Conservation (phyloP, 1,140 invertebrate species). For the Campoletis sonorensis region DNA sequence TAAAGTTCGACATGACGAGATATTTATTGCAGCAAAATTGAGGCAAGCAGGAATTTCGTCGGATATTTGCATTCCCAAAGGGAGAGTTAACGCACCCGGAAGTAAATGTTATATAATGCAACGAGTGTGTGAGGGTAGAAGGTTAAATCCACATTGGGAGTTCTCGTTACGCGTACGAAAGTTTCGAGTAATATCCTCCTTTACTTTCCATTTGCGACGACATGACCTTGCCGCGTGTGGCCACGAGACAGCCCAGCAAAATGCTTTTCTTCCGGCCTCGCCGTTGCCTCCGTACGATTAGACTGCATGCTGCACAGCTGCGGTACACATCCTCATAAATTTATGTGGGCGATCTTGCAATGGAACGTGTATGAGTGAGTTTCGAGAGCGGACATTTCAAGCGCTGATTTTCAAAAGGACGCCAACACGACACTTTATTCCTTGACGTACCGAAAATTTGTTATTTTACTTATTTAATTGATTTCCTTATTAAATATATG, state of each 20-base stretch:
- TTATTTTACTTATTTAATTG: too few species aligned
- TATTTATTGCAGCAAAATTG: background rate
- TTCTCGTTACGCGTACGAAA: constrained; percentile 22
- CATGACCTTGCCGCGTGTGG: constrained; percentile 6
- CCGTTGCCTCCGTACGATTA: background rate
- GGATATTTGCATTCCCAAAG: background rate
- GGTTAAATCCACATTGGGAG: constrained; percentile 12
- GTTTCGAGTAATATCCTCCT: constrained; percentile 22
- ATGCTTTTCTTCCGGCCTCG: constrained; percentile 21
- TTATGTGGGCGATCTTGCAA: constrained; percentile 10
- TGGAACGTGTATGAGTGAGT: constrained; percentile 8
- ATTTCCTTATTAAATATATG: too few species aligned
- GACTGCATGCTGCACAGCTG: constrained; percentile 4
- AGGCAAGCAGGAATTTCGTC: background rate
- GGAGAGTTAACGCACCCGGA: constrained; percentile 8
- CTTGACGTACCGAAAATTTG: background rate
- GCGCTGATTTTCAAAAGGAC: background rate
- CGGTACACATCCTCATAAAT: background rate
- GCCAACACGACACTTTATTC: background rate
- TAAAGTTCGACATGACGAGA: too few species aligned
- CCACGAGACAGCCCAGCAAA: background rate
- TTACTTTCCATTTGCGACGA: constrained; percentile 24
- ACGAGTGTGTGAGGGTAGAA: constrained; percentile 9
- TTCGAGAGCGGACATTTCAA: background rate
- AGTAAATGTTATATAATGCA: constrained; percentile 20